Percentiles rank a stretch among this genome's conserved stretches.
phyloP scores from a whole-genome alignment of 1,140 invertebrate genomes.

The Rhagoletis pomonella region DNA sequence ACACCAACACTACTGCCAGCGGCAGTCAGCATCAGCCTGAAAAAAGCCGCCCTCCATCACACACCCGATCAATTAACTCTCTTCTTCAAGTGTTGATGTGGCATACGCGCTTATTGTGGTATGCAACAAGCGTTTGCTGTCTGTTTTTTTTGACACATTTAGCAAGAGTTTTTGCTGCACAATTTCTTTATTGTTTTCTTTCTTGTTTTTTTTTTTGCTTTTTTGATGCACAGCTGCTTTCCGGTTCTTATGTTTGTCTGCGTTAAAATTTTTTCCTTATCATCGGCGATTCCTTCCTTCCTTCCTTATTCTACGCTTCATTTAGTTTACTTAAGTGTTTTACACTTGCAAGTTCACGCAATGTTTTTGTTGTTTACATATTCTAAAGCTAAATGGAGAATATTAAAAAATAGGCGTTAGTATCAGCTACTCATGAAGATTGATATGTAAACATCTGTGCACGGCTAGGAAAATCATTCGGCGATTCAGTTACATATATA shows the following conservation, averaged over 20 bases:
- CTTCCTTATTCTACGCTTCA: too few relatives aligned
- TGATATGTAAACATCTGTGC: not conserved
- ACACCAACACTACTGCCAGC: conserved; percentile 34
- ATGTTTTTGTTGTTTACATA: not conserved
- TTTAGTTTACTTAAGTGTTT: too few relatives aligned
- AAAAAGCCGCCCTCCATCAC: not conserved
- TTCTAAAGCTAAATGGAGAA: not conserved
- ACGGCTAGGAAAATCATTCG: too few relatives aligned
- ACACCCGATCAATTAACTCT: not conserved
- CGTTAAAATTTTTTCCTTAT: not conserved
- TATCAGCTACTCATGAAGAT: not conserved
- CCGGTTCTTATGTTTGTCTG: not conserved
- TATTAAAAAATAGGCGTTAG: too few relatives aligned
- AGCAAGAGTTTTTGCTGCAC: not conserved
- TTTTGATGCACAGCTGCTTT: conserved; percentile 26
- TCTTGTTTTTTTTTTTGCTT: conserved; percentile 11
- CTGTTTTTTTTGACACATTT: conserved; percentile 20
- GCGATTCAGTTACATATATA: too few relatives aligned
- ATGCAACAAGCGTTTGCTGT: conserved; percentile 27
- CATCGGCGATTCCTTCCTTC: not conserved
- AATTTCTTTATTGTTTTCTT: not conserved
- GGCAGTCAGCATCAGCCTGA: not conserved
- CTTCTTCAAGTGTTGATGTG: not conserved
- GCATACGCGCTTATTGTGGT: conserved; percentile 10
- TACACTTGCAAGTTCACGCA: too few relatives aligned